Evolutionary conservation across 2,797 vertebrate genomes (phyloP).

Genomic region (Poecilia picta): DNA sequence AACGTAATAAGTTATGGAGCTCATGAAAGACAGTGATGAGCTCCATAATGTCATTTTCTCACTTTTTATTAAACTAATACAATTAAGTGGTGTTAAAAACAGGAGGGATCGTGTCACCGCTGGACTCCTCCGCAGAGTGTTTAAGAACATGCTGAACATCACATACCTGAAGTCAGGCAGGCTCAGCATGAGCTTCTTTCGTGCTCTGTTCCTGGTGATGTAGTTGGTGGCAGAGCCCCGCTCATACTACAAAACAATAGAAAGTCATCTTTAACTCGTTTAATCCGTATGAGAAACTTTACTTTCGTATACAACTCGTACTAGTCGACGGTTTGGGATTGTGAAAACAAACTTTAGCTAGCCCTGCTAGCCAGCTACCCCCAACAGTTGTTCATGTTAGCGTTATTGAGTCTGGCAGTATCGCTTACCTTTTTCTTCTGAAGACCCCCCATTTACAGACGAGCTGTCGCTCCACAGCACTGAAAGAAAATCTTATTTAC

Average conservation of each 20-base stretch:
- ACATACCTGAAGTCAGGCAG: conserved; percentile 93
- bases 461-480: background rate
- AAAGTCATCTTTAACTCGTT: background rate
- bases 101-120: background rate
- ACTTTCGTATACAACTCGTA: background rate
- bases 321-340: background rate
- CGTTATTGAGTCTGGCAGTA: background rate
- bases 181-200: conserved; percentile 94
- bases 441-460: conserved; percentile 77
- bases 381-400: background rate
- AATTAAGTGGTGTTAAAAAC: background rate
- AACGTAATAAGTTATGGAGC: background rate
- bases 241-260: conserved; percentile 82
- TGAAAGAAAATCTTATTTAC: background rate
- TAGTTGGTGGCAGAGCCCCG: conserved; percentile 94
- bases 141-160: background rate
- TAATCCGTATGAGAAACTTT: no score
- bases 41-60: background rate
- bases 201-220: conserved; percentile 94
- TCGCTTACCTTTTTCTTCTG: conserved; percentile 83
- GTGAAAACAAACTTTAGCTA: conserved; percentile 47
- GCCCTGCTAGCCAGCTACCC: conserved; percentile 29
- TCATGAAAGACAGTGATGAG: background rate
- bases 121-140: background rate
- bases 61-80: background rate